Percentiles rank a stretch among this genome's conserved stretches.
These are phyloP conservation scores for Iguana delicatissima DNA, from an alignment of 2,797 vertebrate genomes.

Conservation along the genomic window DNA sequence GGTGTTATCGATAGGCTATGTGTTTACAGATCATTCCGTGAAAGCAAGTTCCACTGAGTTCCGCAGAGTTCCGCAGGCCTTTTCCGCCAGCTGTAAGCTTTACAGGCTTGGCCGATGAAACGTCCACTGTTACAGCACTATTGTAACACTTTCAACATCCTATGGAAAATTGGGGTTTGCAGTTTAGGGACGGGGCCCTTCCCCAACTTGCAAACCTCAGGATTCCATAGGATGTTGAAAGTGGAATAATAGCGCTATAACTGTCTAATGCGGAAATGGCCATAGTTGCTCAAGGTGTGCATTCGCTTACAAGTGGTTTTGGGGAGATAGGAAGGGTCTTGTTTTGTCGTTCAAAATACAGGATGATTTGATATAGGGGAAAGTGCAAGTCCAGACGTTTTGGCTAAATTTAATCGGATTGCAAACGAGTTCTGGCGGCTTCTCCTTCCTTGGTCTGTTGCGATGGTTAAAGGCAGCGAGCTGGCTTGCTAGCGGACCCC, in stretches of 20 bases:
- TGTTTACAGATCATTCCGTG: too few species aligned
- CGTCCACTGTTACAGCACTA: too few species aligned
- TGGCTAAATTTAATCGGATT: slow-evolving; percentile 74
- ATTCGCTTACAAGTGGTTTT: neutral
- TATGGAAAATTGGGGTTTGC: too few species aligned
- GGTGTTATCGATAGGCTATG: neutral
- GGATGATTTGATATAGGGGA: neutral
- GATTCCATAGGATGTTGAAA: too few species aligned
- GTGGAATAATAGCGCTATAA: too few species aligned
- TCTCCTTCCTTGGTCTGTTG: slow-evolving; percentile 44
- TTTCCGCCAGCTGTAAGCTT: neutral
- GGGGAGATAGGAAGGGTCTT: neutral
- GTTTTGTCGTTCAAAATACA: neutral
- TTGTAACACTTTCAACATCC: too few species aligned
- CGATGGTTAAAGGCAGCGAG: slow-evolving; percentile 46
- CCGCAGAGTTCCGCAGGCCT: too few species aligned
- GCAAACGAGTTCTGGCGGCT: slow-evolving; percentile 12
- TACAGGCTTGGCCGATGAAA: neutral
- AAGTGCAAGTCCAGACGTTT: slow-evolving; percentile 36
- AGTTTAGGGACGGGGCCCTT: too few species aligned
- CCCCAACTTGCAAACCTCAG: too few species aligned
- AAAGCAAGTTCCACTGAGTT: too few species aligned
- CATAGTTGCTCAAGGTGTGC: neutral
- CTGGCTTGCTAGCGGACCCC: slow-evolving; percentile 36
- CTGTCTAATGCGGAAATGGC: too few species aligned